Conservation (phyloP, 2,888 invertebrate genomes). For the Torymus tubicola region DNA sequence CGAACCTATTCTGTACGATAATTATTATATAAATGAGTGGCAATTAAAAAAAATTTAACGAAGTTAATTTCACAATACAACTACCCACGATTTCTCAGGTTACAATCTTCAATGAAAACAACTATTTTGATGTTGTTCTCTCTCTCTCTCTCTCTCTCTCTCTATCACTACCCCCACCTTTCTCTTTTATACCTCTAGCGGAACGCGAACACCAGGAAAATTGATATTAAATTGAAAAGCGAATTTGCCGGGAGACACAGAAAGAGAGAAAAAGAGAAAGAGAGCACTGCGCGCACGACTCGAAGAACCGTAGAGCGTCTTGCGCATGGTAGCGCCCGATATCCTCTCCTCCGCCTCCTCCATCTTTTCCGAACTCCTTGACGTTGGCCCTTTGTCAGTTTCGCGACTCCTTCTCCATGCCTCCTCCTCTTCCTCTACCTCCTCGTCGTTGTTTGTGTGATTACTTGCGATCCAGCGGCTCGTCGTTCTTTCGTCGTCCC, state of each 20-base stretch:
- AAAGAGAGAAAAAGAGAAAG: not conserved
- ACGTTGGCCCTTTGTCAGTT: conserved; percentile 36
- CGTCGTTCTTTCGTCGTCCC: conserved; percentile 41
- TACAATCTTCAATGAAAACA: no score
- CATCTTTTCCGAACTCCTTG: conserved; percentile 8
- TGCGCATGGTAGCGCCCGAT: conserved; percentile 9
- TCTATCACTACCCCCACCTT: not conserved
- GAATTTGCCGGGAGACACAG: conserved; percentile 24
- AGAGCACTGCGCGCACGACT: not conserved
- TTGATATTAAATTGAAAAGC: conserved; percentile 46
- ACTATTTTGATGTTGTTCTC: not conserved
- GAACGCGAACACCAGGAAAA: conserved; percentile 18
- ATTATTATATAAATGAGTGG: no score
- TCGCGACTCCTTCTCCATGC: conserved; percentile 17
- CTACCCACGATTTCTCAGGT: no score
- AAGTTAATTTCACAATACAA: no score
- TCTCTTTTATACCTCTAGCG: not conserved
- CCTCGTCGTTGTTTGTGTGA: conserved; percentile 64
- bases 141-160: conserved; percentile 15
- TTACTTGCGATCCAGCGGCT: conserved; percentile 64
- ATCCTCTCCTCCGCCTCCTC: not conserved
- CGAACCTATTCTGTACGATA: no score
- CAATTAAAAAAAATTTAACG: no score
- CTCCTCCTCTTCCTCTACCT: not conserved
- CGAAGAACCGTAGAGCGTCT: no score